Conservation (phyloP, 2,888 invertebrate species). For the Scotopteryx bipunctaria region DNA sequence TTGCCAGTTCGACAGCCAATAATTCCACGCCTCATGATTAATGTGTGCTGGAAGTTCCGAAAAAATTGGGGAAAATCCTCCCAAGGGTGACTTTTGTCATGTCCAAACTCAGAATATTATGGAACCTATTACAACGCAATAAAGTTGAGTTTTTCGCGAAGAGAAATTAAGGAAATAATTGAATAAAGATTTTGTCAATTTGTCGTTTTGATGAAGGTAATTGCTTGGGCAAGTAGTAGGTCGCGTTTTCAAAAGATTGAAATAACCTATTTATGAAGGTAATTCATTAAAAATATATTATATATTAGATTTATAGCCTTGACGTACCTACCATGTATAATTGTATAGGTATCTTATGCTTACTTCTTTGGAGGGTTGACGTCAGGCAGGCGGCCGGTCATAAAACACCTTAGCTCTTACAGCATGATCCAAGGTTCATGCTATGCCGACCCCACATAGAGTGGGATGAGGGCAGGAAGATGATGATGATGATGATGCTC, state of each 20-base stretch:
- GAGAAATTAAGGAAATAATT: slow-evolving; percentile 4
- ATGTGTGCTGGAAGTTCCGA: slow-evolving; percentile 19
- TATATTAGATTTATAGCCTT: no score
- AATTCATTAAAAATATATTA: no score
- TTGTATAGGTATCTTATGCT: no score
- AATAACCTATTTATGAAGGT: no score
- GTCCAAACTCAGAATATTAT: slow-evolving; percentile 5
- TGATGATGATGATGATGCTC: no score
- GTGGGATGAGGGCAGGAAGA: no score
- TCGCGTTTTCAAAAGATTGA: not conserved
- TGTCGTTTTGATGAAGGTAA: slow-evolving; percentile 11
- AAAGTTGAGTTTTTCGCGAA: slow-evolving; percentile 1
- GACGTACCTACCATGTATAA: no score
- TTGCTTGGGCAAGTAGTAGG: not conserved
- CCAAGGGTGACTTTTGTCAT: slow-evolving; percentile 21
- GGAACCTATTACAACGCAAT: slow-evolving; percentile 8
- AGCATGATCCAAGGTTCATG: no score
- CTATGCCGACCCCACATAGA: no score
- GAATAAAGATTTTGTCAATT: slow-evolving; percentile 13
- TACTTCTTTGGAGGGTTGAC: no score
- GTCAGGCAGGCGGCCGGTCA: no score
- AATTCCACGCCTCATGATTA: slow-evolving; percentile 29
- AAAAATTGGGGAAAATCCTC: slow-evolving; percentile 29
- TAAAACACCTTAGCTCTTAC: no score
- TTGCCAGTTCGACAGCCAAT: slow-evolving; percentile 29